Evolutionary conservation across 2,113 vertebrate species (phyloP).

Genomic region (Rostratula benghalensis): DNA sequence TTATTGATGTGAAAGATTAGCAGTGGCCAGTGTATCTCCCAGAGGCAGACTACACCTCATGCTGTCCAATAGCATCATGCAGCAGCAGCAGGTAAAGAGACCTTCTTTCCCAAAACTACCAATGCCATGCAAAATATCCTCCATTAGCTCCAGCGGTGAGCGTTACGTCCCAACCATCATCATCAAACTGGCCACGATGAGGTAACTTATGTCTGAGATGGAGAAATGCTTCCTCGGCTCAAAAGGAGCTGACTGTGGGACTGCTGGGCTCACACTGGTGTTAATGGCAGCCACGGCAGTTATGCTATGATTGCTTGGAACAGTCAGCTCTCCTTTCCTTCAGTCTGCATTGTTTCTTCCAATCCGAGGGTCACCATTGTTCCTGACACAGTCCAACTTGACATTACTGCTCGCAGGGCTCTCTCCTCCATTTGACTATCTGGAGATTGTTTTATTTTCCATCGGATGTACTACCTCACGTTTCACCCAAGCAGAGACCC

Average conservation of each 20-base stretch:
- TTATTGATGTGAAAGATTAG: background rate
- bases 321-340: background rate
- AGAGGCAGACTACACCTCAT: background rate
- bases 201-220: background rate
- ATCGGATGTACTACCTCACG: background rate
- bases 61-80: background rate
- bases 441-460: background rate
- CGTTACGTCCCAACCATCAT: background rate
- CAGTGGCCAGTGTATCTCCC: background rate
- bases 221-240: background rate
- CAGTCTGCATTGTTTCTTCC: background rate
- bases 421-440: background rate
- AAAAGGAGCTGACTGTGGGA: background rate
- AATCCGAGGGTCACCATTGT: fast-evolving
- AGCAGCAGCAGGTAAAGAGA: background rate
- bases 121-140: background rate
- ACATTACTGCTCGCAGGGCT: background rate
- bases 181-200: background rate
- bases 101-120: background rate
- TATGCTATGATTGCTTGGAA: background rate
- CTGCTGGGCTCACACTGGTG: background rate
- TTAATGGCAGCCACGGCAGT: background rate
- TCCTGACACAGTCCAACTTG: background rate
- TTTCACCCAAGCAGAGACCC: background rate
- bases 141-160: background rate